Evolutionary conservation across 2,888 invertebrate species (phyloP).

Genomic region (Urechis unicinctus): DNA sequence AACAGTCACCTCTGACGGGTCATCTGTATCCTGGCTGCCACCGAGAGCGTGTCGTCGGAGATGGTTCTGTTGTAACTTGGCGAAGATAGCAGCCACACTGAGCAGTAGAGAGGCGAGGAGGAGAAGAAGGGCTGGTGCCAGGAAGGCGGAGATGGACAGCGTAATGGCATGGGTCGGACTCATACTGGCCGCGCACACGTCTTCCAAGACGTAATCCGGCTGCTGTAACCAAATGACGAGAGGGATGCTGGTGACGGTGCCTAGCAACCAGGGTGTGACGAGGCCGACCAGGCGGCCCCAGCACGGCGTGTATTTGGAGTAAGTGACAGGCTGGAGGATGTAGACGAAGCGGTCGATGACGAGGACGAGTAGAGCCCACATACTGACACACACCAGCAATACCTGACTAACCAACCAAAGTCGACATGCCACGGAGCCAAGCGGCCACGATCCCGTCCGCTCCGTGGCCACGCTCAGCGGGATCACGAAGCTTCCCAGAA

Average conservation of each 20-base stretch:
- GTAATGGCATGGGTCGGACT: constrained; percentile 5
- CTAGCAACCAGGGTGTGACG: constrained; percentile 1
- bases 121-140: constrained; percentile 2
- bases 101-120: constrained; percentile 2
- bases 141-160: constrained; percentile 4
- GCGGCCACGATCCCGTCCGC: constrained; percentile 9
- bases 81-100: background rate
- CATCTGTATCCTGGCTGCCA: background rate
- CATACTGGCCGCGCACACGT: constrained; percentile 9
- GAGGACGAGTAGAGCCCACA: constrained; percentile 11
- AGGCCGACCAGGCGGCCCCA: background rate
- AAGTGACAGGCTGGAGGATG: constrained; percentile 4
- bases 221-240: constrained; percentile 1
- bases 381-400: constrained; percentile 7
- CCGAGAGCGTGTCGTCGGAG: background rate
- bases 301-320: background rate
- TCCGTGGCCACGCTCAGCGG: constrained; percentile 14
- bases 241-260: constrained; percentile 1
- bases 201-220: constrained; percentile 5
- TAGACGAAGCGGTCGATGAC: constrained; percentile 14
- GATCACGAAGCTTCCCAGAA: constrained; percentile 11
- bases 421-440: constrained; percentile 10
- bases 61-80: background rate
- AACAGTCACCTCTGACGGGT: background rate
- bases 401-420: constrained; percentile 12